Evolutionary conservation across 2,888 invertebrate genomes (phyloP).

Genomic region (Limnephilus lunatus): DNA sequence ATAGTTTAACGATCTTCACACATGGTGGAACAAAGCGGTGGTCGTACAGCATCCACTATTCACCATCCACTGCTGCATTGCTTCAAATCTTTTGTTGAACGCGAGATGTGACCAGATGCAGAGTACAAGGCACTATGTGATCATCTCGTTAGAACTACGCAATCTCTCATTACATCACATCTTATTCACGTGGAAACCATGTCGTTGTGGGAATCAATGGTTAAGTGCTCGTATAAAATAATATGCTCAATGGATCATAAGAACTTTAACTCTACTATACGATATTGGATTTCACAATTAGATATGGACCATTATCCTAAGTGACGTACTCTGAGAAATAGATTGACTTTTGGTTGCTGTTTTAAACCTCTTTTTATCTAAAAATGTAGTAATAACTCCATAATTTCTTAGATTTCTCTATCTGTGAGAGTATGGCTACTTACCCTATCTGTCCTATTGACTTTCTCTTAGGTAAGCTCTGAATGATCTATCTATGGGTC

Average conservation of each 20-base stretch:
- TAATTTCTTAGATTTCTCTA: too few relatives aligned
- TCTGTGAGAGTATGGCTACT: too few relatives aligned
- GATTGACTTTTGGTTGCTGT: too few relatives aligned
- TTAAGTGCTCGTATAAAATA: not conserved
- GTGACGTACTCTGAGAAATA: not conserved
- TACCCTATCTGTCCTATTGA: too few relatives aligned
- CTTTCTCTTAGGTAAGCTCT: too few relatives aligned
- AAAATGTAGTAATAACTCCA: too few relatives aligned
- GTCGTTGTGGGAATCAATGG: not conserved
- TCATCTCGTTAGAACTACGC: not conserved
- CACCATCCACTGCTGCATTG: conserved; percentile 3
- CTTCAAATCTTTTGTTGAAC: conserved; percentile 20
- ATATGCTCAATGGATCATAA: not conserved
- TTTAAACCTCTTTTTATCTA: too few relatives aligned
- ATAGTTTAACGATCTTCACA: conserved; percentile 63
- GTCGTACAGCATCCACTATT: not conserved
- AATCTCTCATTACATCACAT: not conserved
- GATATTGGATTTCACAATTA: not conserved
- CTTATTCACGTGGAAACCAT: conserved; percentile 22
- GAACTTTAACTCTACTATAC: not conserved
- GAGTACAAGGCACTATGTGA: not conserved
- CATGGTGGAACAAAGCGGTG: conserved; percentile 39
- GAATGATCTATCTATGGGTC: too few relatives aligned
- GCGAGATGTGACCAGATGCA: not conserved
- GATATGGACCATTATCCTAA: not conserved